Conservation (phyloP, 2,797 vertebrate genomes). For the Acropternis orthonyx region DNA sequence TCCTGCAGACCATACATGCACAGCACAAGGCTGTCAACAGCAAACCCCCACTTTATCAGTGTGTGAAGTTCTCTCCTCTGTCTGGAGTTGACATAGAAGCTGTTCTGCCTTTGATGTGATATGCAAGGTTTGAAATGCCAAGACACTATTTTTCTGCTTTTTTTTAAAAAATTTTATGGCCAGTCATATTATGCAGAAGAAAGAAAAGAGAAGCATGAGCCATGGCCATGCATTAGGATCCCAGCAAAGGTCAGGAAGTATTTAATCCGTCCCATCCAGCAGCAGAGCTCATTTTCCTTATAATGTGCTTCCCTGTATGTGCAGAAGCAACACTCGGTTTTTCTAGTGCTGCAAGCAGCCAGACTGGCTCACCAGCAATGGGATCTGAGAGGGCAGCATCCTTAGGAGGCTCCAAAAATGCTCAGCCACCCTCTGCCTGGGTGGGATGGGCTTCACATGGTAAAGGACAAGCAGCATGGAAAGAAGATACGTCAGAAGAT, state of each 20-base stretch:
- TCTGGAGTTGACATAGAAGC: background rate
- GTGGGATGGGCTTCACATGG: background rate
- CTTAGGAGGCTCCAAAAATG: background rate
- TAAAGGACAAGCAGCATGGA: background rate
- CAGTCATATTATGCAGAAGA: background rate
- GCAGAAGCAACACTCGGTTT: background rate
- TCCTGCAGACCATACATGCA: background rate
- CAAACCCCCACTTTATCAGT: background rate
- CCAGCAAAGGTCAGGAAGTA: background rate
- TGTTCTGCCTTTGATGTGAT: background rate
- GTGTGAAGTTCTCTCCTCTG: background rate
- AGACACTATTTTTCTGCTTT: background rate
- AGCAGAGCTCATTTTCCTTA: background rate
- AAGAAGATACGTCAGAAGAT: background rate
- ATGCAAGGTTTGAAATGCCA: background rate
- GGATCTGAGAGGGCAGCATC: background rate
- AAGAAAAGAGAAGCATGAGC: background rate
- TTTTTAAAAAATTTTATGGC: background rate
- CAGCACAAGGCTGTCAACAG: background rate
- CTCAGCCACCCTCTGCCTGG: background rate
- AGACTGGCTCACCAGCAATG: background rate
- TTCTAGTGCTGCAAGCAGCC: background rate
- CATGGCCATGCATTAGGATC: background rate
- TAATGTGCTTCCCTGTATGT: background rate
- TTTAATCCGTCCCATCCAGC: background rate